These are phyloP conservation scores for Notodonta ziczac DNA, from an alignment of 2,888 invertebrate species.

Conservation along the genomic window DNA sequence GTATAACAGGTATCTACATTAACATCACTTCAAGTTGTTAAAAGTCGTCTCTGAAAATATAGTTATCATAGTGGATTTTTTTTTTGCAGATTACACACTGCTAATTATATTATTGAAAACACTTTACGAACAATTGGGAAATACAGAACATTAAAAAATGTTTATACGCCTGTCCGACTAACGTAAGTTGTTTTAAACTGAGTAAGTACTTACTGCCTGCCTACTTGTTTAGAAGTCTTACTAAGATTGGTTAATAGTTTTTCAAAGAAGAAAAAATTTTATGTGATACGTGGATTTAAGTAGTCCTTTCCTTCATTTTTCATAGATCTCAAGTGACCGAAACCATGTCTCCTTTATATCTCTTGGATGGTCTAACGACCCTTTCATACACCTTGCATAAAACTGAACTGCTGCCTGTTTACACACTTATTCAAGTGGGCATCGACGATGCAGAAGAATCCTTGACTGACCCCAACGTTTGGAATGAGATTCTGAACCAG, in stretches of 20 bases:
- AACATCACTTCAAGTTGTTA: too few relatives aligned
- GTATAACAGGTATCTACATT: constrained; percentile 84
- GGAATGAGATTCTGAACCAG: background rate
- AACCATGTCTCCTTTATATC: constrained; percentile 30
- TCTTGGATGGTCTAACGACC: constrained; percentile 46
- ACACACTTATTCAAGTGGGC: constrained; percentile 43
- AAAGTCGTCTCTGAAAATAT: too few relatives aligned
- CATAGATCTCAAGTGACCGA: constrained; percentile 21
- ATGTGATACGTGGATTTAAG: background rate
- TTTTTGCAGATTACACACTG: background rate
- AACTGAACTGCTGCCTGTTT: constrained; percentile 34
- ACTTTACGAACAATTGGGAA: constrained; percentile 20
- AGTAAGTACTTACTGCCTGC: background rate
- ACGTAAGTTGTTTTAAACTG: constrained; percentile 17
- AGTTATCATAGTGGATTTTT: too few relatives aligned
- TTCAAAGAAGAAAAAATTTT: too few relatives aligned
- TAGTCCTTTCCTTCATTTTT: background rate
- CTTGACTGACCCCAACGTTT: background rate
- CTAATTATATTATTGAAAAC: constrained; percentile 24
- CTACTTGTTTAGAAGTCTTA: background rate
- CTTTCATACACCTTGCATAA: constrained; percentile 35
- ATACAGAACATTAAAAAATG: constrained; percentile 22
- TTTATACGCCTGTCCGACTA: background rate
- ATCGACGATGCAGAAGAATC: constrained; percentile 19
- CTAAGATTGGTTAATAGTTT: too few relatives aligned